Base-by-base conservation (phyloP, 2,797 vertebrate species). In the Oreortyx pictus region DNA sequence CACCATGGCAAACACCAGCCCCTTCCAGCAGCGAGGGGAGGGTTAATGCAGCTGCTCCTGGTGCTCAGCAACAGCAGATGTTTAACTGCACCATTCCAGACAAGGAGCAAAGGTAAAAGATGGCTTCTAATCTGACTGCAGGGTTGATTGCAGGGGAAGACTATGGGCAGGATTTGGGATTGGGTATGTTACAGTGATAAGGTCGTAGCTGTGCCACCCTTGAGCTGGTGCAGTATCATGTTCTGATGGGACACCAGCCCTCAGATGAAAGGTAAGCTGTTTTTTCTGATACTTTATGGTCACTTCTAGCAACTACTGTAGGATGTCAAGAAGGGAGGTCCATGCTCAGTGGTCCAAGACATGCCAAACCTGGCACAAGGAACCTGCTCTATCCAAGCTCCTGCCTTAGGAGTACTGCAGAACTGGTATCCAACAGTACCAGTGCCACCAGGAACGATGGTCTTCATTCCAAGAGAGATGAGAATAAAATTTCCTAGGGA, bases 41-140 rank as follows among this genome's bases (percentile, higher is more conserved):
- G 7, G 43, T 74, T 8, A 43, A 31, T 3, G 41, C 84, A 87
- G 77, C 93, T 82, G 82, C 78, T 61, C 19, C 88, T 49, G 86
- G 37, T 43, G 67, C 61, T 7, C 78, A 59, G 79, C 47, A 4
- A 4, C 2, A 4, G 65, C 82, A 91, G 65, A 66, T 83, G 79
- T 78, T 67, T 16, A 46, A 29, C 74, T 23, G 70, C 1, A 11
- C 39, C 25, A 9, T 67, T 35, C 54, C 82, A 43, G 88, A 4
- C 65, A 9, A 12, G 3, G 24, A 17, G 33, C 14, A 0, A 11
- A n/a, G 49, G 20, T 31, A 43, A 50, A 33, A 8, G 15, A 2
- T 4, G 2, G 2, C 0, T 4, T 43, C 24, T 33, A 2, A 35
- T 22, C 27, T 2, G 2, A 23, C 3, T 1, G 9, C 2, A 0